Percentiles rank a stretch among this genome's conserved stretches.
phyloP scores from a whole-genome alignment of 2,888 invertebrate species.

The Philereme transversata region DNA sequence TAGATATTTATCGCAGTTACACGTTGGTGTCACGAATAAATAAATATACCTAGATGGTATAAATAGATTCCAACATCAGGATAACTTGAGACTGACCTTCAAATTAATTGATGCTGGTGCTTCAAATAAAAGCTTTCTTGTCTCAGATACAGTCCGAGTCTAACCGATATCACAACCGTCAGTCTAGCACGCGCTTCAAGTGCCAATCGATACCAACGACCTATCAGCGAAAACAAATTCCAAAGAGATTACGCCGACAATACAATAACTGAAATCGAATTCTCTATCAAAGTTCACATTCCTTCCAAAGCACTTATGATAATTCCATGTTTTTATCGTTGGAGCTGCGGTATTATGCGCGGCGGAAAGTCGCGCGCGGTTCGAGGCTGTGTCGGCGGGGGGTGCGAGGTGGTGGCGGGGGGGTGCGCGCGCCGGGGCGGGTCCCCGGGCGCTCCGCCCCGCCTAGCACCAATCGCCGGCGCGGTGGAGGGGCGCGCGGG shows the following conservation, averaged over 20 bases:
- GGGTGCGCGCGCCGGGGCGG: slow-evolving; percentile 55
- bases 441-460: slow-evolving; percentile 64
- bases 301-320: slow-evolving; percentile 77
- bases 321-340: slow-evolving; percentile 82
- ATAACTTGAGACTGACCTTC: slow-evolving; percentile 13
- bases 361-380: slow-evolving; percentile 43
- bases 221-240: slow-evolving; percentile 22
- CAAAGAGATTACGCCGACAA: slow-evolving; percentile 25
- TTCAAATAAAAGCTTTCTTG: slow-evolving; percentile 16
- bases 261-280: slow-evolving; percentile 39
- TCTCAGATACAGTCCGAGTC: slow-evolving; percentile 13
- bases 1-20: no score
- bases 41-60: no score
- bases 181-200: slow-evolving; percentile 13
- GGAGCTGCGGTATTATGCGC: slow-evolving; percentile 77
- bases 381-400: slow-evolving; percentile 43
- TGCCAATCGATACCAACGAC: slow-evolving; percentile 18
- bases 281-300: slow-evolving; percentile 73
- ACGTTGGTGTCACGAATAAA: no score
- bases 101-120: slow-evolving; percentile 5
- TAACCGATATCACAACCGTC: slow-evolving; percentile 20
- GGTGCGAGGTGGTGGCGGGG: slow-evolving; percentile 36
- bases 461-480: slow-evolving; percentile 64
- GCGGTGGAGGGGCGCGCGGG: slow-evolving; percentile 75
- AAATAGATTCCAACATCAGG: no score